phyloP scores from a whole-genome alignment of 2,113 vertebrate species.

The Gnathonemus longibarbis region DNA sequence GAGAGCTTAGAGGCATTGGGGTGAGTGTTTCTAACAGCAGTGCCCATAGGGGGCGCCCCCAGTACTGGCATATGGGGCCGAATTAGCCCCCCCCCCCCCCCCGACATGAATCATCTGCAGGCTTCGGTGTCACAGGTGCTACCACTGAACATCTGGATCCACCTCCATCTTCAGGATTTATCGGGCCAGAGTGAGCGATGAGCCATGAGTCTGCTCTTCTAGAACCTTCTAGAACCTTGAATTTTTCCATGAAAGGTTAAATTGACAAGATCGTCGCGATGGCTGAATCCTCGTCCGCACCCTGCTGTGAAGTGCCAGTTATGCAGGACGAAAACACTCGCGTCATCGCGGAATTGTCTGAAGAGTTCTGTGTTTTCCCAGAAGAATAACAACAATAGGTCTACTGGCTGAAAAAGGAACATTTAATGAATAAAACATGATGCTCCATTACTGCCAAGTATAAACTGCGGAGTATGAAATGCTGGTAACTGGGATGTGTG shows the following conservation, averaged over 20 bases:
- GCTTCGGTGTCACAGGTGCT: not conserved
- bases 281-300: not conserved
- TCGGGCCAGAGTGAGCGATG: not conserved
- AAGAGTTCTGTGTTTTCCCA: not conserved
- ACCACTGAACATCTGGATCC: not conserved
- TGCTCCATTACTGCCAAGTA: not conserved
- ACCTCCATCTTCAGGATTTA: not conserved
- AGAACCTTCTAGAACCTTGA: not conserved
- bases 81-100: not conserved
- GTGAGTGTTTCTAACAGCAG: not conserved
- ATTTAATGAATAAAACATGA: conserved; percentile 10
- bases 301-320: not conserved
- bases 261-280: not conserved
- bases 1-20: not conserved
- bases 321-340: not conserved
- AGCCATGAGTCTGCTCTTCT: not conserved
- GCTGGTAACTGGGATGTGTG: conserved; percentile 7
- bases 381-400: not conserved
- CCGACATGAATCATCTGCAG: not conserved
- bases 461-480: not conserved
- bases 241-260: not conserved
- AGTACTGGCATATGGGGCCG: not conserved
- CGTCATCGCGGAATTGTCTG: not conserved
- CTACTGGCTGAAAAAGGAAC: not conserved
- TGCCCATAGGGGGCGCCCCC: not conserved